Evolutionary conservation across 2,888 invertebrate species (phyloP).

Genomic region (Spodoptera picta): DNA sequence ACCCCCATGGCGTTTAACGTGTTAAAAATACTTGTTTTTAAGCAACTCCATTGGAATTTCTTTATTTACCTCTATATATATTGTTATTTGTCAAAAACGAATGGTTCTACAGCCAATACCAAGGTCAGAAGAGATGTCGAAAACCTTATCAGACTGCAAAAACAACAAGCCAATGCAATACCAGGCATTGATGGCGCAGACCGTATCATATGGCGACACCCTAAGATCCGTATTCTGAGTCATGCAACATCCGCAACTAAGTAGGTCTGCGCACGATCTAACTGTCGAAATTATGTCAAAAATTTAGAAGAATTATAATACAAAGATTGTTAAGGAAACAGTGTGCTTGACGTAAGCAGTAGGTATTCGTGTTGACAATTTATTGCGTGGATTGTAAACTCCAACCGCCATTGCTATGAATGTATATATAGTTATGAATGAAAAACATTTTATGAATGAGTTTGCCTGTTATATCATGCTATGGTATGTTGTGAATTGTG

Average conservation of each 20-base stretch:
- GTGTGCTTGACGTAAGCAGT: slow-evolving; percentile 24
- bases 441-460: slow-evolving; percentile 23
- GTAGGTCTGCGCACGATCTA: slow-evolving; percentile 30
- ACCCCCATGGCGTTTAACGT: too few relatives aligned
- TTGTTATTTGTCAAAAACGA: too few relatives aligned
- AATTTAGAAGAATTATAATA: slow-evolving; percentile 14
- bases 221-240: slow-evolving; percentile 31
- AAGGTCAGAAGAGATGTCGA: too few relatives aligned
- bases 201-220: too few relatives aligned
- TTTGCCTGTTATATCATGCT: slow-evolving; percentile 18
- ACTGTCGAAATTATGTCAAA: slow-evolving; percentile 37
- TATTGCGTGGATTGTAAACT: slow-evolving; percentile 3
- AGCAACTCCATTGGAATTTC: too few relatives aligned
- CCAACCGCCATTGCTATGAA: not conserved
- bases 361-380: not conserved
- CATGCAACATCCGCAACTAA: slow-evolving; percentile 38
- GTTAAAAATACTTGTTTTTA: too few relatives aligned
- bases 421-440: slow-evolving; percentile 21
- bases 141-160: too few relatives aligned
- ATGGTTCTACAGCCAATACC: too few relatives aligned
- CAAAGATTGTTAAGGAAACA: slow-evolving; percentile 24
- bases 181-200: too few relatives aligned
- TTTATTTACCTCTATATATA: too few relatives aligned
- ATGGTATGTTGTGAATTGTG: too few relatives aligned
- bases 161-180: too few relatives aligned